Base-by-base conservation (phyloP, 2,113 vertebrate genomes). In the Lophochroa leadbeateri region DNA sequence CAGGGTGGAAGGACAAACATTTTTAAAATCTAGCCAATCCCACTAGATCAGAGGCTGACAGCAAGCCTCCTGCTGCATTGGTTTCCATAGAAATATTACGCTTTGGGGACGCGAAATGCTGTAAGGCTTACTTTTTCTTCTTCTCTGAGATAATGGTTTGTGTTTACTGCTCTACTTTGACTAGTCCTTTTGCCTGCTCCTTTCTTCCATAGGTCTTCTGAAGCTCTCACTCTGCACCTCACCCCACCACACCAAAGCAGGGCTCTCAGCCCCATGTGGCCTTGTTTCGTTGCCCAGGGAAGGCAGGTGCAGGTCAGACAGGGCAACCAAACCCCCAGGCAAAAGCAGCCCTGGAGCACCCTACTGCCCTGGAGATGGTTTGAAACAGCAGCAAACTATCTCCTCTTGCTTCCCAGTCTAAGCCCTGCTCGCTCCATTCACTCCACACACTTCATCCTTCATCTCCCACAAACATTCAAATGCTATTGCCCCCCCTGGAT, bases 71-170 rank as follows among this genome's bases (percentile, higher is more conserved):
- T 70, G 88, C 61, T 85, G 81, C 70, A 86, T 28, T 90, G 70
- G 95, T 89, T 97, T 97, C 97, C 95, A 96, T 76, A 96, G 93
- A 96, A 96, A 97, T 96, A 90, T 41, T 87, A 94, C 27, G 13
- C 92, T 96, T 95, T 87, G 70, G 77, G 67, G 70, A 97, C 52
- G 92, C 47, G 72, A 94, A 93, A 93, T 60, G 55, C 85, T 91
- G 58, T 35, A 95, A 95, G 43, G 39, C 41, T 94, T 82, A 93
- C 87, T 91, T 87, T 88, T 47, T 70, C 55, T 80, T 82, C 37
- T 84, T 89, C 47, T 76, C 52, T 69, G 74, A 86, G 90, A 96
- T 23, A 95, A 69, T 55, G 60, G 41, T 75, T 95, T 92, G 63
- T 41, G 47, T 96, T 95, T 92, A 68, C 57, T 86, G 41, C 53